Evolutionary conservation across 1,140 invertebrate species (phyloP).

Genomic region (Ostrea denselamellosa): DNA sequence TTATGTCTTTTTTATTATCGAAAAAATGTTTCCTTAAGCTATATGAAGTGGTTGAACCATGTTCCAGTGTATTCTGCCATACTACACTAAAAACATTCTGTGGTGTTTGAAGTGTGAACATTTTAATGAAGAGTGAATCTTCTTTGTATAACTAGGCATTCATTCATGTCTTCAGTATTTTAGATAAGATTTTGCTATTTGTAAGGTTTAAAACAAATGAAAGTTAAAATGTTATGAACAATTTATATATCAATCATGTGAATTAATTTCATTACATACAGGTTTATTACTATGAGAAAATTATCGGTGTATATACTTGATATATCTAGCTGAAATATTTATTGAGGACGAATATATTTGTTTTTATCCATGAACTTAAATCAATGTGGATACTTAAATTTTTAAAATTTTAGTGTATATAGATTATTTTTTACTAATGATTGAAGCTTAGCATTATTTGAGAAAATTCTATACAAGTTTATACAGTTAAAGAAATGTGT

Average conservation of each 20-base stretch:
- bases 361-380: constrained; percentile 1
- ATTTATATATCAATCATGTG: not conserved
- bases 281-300: not conserved
- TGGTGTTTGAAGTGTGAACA: too few relatives aligned
- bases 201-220: not conserved
- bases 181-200: not conserved
- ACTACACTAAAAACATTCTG: too few relatives aligned
- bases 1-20: not conserved
- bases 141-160: too few relatives aligned
- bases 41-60: not conserved
- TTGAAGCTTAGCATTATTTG: not conserved
- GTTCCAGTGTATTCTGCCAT: not conserved
- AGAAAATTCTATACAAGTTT: not conserved
- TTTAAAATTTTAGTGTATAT: constrained; percentile 31
- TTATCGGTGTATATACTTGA: not conserved
- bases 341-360: constrained; percentile 11
- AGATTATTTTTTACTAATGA: not conserved
- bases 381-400: constrained; percentile 4
- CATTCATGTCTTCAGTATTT: too few relatives aligned
- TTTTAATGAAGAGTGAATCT: too few relatives aligned
- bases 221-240: not conserved
- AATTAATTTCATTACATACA: not conserved
- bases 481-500: not conserved
- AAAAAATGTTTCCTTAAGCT: not conserved
- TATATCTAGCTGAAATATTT: not conserved